Conservation (phyloP, 2,888 invertebrate species). For the Phaedon cochleariae region DNA sequence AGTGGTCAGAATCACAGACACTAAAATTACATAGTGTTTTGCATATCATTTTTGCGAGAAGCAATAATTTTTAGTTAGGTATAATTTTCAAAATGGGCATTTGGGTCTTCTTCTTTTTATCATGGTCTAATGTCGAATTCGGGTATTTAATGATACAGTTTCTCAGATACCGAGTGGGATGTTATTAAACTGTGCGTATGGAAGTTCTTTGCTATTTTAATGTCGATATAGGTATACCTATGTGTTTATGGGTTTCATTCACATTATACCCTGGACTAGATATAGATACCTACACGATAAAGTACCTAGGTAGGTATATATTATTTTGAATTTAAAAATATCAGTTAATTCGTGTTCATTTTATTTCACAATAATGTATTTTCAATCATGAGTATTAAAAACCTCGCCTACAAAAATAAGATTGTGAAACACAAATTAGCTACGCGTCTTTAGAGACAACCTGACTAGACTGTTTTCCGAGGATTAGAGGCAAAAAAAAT, state of each 20-base stretch:
- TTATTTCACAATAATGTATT: slow-evolving; percentile 36
- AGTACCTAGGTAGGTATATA: too few relatives aligned
- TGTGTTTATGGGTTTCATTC: slow-evolving; percentile 31
- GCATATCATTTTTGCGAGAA: slow-evolving; percentile 62
- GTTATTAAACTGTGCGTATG: slow-evolving; percentile 49
- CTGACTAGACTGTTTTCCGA: slow-evolving; percentile 42
- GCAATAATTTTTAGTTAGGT: slow-evolving; percentile 59
- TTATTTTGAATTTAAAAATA: too few relatives aligned
- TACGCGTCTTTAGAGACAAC: slow-evolving; percentile 44
- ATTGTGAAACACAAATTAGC: slow-evolving; percentile 41
- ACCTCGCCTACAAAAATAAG: slow-evolving; percentile 35
- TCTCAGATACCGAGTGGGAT: slow-evolving; percentile 50
- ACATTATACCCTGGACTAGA: slow-evolving; percentile 22
- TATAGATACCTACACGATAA: slow-evolving; percentile 12
- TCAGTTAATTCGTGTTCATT: too few relatives aligned
- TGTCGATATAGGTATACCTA: too few relatives aligned
- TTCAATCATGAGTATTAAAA: slow-evolving; percentile 35
- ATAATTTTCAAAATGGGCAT: slow-evolving; percentile 59
- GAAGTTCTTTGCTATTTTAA: too few relatives aligned
- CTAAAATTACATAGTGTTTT: slow-evolving; percentile 61
- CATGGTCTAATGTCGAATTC: slow-evolving; percentile 53
- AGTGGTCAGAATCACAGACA: slow-evolving; percentile 61
- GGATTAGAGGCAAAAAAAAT: slow-evolving; percentile 38
- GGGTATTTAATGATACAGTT: slow-evolving; percentile 51
- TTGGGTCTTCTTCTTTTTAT: slow-evolving; percentile 53